Base-by-base conservation (phyloP, 2,888 invertebrate genomes). In the Eupithecia exiguata region DNA sequence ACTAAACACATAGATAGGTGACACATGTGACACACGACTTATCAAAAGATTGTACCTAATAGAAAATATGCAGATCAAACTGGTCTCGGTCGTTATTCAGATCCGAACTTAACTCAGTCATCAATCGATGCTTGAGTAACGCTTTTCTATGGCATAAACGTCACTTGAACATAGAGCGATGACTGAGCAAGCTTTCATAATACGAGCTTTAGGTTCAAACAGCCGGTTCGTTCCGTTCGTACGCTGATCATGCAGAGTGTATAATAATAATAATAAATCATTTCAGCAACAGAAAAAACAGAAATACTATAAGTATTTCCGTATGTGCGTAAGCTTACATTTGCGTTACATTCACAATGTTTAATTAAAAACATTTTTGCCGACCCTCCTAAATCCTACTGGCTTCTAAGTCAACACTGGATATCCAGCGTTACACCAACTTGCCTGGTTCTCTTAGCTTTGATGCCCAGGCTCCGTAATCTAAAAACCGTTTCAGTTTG, bases 341-440 rank as follows among this genome's bases (percentile, higher is more conserved):
- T n/a, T n/a, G 9, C 21, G n/a, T 6, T 1, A 49, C 9, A 49
- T n/a, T 46, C 18, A 46, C 1, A 46, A 46, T n/a, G 0, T 46
- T 46, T 40, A 49, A n/a, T n/a, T 49, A 9, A 49, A 49, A 49
- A n/a, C 68, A 68, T 10, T 68, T 62, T 63, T 79, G 78, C 72
- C 63, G 36, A 63, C 79, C 25, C 40, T 79, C 77, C 58, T 74
- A 62, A 71, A 68, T 74, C 43, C 68, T 70, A 78, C 77, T 78
- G 76, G 74, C 75, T n/a, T 21, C 74, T 68, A 62, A 74, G 77
- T 77, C 78, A 78, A 78, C 78, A 78, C 66, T 70, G 77, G 74
- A 67, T 74, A 70, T 66, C 73, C 74, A 70, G 66, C 75, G 74
- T 71, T 78, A 61, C 71, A 74, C 73, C 74, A 78, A 80, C 77